Evolutionary conservation across 1,140 invertebrate species (phyloP), one percentile per base, ranked within the genome.

Genomic region (Diabrotica virgifera): DNA sequence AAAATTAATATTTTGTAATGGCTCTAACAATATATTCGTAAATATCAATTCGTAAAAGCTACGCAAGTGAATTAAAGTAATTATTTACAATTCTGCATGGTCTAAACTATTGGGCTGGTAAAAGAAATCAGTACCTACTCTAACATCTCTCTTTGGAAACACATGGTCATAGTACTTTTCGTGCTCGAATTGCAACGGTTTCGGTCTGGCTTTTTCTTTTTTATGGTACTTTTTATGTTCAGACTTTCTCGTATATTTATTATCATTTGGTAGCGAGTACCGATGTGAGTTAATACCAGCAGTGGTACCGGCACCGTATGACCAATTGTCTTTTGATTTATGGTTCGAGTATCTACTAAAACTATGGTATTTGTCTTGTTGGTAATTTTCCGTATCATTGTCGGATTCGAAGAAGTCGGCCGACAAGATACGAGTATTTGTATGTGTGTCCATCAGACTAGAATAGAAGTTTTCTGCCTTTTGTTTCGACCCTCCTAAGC

Each of bases 31-130:
- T 24, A 1, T 24, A 1, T 24, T 24, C n/a, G n/a, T n/a, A n/a
- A n/a, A n/a, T n/a, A n/a, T n/a, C n/a, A 24, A 24, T 24, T 24
- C 24, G 24, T 24, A 24, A 24, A 24, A 24, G 24, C 24, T 24
- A 24, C 1, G 24, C 24, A 24, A 24, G 24, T 24, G 1, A 24
- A 24, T 24, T 24, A 24, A 2, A 46, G 6, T 24, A 52, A 11
- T 36, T 76, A 76, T 76, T 78, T 76, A 78, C 72, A 78, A 67
- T 72, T 78, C 77, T 14, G 76, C 77, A 68, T 75, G 74, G 54
- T 78, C 72, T 70, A 76, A 69, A 65, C 68, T 73, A 66, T 71
- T 70, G 11, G 74, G 73, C 61, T 78, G 75, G 65, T 76, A 78
- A 65, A 71, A 73, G 24, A 66, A 64, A 65, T 67, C 72, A 67